phyloP scores from a whole-genome alignment of 2,797 vertebrate species.

The Vireo griseus region DNA sequence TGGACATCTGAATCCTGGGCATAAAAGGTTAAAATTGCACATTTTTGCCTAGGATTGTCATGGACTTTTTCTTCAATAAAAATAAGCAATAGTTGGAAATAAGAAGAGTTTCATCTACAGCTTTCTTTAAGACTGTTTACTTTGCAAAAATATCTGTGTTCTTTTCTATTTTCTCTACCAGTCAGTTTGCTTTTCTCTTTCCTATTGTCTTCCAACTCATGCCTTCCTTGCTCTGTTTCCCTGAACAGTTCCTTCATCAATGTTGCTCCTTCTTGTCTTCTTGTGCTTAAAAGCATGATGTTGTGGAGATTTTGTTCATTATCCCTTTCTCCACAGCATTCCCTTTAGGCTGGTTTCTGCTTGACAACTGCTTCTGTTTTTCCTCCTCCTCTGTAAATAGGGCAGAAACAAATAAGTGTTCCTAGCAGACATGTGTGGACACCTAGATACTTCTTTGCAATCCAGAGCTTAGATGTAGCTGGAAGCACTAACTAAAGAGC shows the following conservation, averaged over 20 bases:
- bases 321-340: background rate
- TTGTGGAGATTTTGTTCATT: background rate
- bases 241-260: background rate
- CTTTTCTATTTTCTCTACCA: background rate
- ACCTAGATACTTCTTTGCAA: background rate
- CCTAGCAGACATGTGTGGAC: background rate
- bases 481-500: background rate
- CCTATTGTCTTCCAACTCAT: background rate
- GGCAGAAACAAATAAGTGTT: background rate
- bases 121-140: background rate
- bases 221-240: background rate
- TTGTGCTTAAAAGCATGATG: background rate
- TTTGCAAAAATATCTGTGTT: background rate
- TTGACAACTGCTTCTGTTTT: background rate
- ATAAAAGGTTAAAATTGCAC: background rate
- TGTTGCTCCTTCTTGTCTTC: background rate
- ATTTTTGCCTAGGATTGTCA: background rate
- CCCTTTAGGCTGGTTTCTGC: background rate
- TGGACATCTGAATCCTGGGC: background rate
- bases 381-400: background rate
- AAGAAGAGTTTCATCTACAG: background rate
- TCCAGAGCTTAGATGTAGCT: background rate
- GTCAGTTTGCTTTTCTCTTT: background rate
- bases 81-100: background rate
- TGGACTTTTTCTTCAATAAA: background rate